Evolutionary conservation across 2,113 vertebrate genomes (phyloP).

Genomic region (Macrotis lagotis): DNA sequence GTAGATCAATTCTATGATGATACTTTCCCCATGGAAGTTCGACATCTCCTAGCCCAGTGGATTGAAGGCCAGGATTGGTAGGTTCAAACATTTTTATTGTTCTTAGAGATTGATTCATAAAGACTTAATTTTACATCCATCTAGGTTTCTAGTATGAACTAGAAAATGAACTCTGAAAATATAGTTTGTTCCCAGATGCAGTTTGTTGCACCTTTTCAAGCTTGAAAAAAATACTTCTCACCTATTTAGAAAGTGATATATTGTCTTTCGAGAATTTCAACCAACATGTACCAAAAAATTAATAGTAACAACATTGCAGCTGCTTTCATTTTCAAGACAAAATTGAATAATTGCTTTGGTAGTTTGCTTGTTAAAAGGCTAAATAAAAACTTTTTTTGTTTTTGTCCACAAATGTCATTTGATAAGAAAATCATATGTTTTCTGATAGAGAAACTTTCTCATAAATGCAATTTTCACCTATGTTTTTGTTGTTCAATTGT

Average conservation of each 20-base stretch:
- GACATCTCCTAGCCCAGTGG: constrained; percentile 94
- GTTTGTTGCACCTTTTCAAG: background rate
- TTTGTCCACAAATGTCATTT: background rate
- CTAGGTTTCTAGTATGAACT: background rate
- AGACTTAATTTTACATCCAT: background rate
- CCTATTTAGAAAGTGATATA: background rate
- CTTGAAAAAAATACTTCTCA: constrained; percentile 29
- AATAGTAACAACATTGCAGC: background rate
- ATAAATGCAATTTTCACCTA: background rate
- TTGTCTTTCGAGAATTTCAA: constrained; percentile 25
- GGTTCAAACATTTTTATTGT: constrained; percentile 55
- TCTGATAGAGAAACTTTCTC: no score
- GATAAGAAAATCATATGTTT: background rate
- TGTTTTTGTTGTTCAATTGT: background rate
- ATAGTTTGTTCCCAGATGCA: background rate
- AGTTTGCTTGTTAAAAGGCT: constrained; percentile 8
- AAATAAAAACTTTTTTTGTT: background rate
- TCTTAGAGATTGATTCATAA: background rate
- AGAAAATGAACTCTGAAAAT: constrained; percentile 35
- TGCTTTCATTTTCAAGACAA: constrained; percentile 20
- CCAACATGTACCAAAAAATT: constrained; percentile 14
- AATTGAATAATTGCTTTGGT: background rate
- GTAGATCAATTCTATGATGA: constrained; percentile 98
- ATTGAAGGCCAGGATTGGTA: constrained; percentile 98
- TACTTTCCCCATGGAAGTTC: constrained; percentile 97